Conservation (phyloP, 2,888 invertebrate species). For the Watsonalla binaria region DNA sequence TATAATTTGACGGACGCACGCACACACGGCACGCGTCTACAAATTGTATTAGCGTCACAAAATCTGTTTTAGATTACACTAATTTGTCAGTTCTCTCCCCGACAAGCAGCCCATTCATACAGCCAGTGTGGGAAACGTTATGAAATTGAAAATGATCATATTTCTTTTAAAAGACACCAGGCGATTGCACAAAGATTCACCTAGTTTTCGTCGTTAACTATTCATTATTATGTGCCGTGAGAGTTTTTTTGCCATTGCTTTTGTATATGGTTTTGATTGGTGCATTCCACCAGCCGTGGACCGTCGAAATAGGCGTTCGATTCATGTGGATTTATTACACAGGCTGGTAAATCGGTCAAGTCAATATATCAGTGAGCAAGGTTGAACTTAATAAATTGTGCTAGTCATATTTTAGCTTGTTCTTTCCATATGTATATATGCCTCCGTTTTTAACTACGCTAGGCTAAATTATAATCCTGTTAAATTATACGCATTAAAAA, state of each 20-base stretch:
- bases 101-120: constrained; percentile 60
- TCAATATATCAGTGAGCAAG: background rate
- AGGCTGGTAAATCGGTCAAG: background rate
- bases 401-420: no score
- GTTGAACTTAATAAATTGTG: no score
- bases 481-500: no score
- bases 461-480: no score
- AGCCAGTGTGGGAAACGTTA: constrained; percentile 70
- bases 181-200: constrained; percentile 78
- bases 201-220: constrained; percentile 77
- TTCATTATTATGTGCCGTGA: constrained; percentile 77
- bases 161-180: constrained; percentile 76
- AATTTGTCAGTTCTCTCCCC: constrained; percentile 59
- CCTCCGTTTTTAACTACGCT: no score
- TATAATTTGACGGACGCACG: constrained; percentile 50
- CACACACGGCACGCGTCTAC: constrained; percentile 44
- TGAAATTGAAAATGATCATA: constrained; percentile 79
- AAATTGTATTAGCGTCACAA: constrained; percentile 46
- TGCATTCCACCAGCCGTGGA: constrained; percentile 64
- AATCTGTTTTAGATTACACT: constrained; percentile 75
- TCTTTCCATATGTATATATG: no score
- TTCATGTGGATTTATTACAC: constrained; percentile 6
- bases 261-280: constrained; percentile 67
- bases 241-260: constrained; percentile 63
- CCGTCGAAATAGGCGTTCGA: constrained; percentile 26